Conservation (phyloP, 1,140 invertebrate species). For the Caerostris extrusa region DNA sequence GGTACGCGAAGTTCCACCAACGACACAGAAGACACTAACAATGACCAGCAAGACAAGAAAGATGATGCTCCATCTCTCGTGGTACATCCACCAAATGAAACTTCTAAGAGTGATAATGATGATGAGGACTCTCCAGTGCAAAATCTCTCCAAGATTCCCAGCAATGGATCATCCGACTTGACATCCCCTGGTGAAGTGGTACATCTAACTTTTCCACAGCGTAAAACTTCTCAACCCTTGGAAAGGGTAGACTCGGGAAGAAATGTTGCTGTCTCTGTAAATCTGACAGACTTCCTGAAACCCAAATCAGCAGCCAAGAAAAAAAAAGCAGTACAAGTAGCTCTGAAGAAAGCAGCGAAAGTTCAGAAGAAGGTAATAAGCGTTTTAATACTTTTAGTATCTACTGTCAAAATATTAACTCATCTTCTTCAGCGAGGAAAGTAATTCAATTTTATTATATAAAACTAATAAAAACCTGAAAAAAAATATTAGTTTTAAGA, state of each 20-base stretch:
- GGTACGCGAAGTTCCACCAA: slow-evolving; percentile 44
- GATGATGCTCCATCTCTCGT: slow-evolving; percentile 59
- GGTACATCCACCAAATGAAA: slow-evolving; percentile 39
- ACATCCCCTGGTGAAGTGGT: slow-evolving; percentile 68
- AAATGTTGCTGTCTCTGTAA: slow-evolving; percentile 69
- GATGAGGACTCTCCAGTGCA: background rate
- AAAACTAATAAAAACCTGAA: too few species aligned
- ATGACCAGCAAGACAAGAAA: background rate
- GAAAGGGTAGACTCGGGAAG: slow-evolving; percentile 74
- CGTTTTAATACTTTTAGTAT: too few species aligned
- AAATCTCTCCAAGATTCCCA: slow-evolving; percentile 42
- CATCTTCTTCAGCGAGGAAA: too few species aligned
- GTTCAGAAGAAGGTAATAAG: slow-evolving; percentile 53
- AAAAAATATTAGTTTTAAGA: too few species aligned
- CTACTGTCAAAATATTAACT: too few species aligned
- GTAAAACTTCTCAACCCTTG: slow-evolving; percentile 27
- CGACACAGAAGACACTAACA: slow-evolving; percentile 24
- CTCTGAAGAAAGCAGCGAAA: background rate
- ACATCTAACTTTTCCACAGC: slow-evolving; percentile 61
- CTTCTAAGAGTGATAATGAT: background rate
- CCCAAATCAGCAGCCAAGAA: slow-evolving; percentile 28
- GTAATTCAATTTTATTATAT: too few species aligned
- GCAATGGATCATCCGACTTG: slow-evolving; percentile 66
- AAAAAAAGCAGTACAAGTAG: slow-evolving; percentile 44
- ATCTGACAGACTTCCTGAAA: slow-evolving; percentile 68